Evolutionary conservation across 2,797 vertebrate species (phyloP), one percentile per base, ranked within the genome.

Genomic region (Mallotus villosus): DNA sequence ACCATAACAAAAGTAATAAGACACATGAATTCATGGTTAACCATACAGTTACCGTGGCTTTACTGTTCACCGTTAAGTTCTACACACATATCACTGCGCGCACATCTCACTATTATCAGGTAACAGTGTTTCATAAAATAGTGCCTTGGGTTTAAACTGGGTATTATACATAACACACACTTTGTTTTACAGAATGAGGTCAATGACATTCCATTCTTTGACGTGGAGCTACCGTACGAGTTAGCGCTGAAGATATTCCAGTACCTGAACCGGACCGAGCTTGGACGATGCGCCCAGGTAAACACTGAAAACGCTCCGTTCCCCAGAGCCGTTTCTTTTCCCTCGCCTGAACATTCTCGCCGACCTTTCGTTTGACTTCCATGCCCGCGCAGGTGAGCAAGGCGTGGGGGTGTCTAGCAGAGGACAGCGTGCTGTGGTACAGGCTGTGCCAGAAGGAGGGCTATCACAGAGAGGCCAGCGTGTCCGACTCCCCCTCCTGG

Each of bases 141-240:
- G 37, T 12, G 11, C 37, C 37, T 11, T 11, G 37, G 37, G 1
- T 41, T 34, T 34, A 34, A 34, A 2, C 32, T 5, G 6, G 32
- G 32, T 34, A 34, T 34, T 41, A 41, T 41, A 9, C 37, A 41
- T 12, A 41, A 41, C 11, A 41, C 37, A 41, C 37, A 41, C 37
- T n/a, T 0, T 25, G 66, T 9, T 67, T 49, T 73, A 22, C 92
- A 99, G 97, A 97, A 98, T 87, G 97, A 99, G 85, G 94, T 97
- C 80, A 96, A 96, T 63, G 97, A 98, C 73, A 95, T 99, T 83
- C 97, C 97, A 4, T 99, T 99, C 87, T 99, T 99, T 73, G 97
- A 98, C 32, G 80, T 97, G 8, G 95, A 97, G 34, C 81, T 99
- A 77, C 97, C 97, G 0, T 98, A 99, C 2, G 97, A 99, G 82